phyloP scores from a whole-genome alignment of 2,113 vertebrate species.

The Myotis yumanensis region DNA sequence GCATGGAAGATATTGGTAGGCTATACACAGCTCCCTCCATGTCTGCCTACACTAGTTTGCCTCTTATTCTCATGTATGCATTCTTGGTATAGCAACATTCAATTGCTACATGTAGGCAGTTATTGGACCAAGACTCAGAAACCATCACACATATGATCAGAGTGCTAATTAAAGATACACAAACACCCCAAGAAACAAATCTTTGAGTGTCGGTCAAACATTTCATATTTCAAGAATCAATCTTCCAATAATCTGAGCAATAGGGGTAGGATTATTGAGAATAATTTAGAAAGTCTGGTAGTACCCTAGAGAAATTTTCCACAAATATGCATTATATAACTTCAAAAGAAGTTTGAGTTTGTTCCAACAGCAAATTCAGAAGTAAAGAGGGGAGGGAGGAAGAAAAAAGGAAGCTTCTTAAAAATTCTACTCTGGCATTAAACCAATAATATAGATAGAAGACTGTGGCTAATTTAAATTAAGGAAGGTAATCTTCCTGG shows the following conservation, averaged over 20 bases:
- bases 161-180: neutral
- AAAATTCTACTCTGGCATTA: neutral
- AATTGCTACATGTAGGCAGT: rapidly evolving
- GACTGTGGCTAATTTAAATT: neutral
- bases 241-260: neutral
- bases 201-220: rapidly evolving
- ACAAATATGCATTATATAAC: neutral
- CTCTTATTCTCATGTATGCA: neutral
- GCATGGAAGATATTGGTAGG: rapidly evolving
- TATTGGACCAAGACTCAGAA: neutral
- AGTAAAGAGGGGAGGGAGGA: no score
- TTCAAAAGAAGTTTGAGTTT: neutral
- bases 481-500: neutral
- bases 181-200: neutral
- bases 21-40: neutral
- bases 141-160: neutral
- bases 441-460: neutral
- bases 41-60: neutral
- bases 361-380: neutral
- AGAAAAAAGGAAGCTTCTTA: neutral
- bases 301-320: slow-evolving; percentile 4
- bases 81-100: neutral
- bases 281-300: neutral
- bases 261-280: neutral
- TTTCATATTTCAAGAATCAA: neutral